A percentile compares a stretch with the other conserved stretches of the same genome.
Conservation (phyloP, 2,888 invertebrate species). For the Alitta virens region DNA sequence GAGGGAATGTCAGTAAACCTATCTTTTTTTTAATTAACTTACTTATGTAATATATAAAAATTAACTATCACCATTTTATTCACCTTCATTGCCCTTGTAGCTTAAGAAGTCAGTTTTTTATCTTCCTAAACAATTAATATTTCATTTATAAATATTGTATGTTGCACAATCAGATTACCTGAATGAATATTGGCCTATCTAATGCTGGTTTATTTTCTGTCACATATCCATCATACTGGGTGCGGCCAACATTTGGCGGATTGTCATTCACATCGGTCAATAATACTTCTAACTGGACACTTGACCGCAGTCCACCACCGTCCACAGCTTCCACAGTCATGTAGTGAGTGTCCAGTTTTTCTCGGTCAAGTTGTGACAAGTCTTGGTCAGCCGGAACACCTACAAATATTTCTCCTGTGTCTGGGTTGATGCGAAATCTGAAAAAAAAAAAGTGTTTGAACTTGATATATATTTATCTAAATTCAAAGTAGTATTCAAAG, state of each 20-base stretch:
- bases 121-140: too few relatives aligned
- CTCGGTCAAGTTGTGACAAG: slow-evolving; percentile 68
- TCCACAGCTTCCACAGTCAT: slow-evolving; percentile 78
- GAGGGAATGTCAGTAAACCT: too few relatives aligned
- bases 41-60: too few relatives aligned
- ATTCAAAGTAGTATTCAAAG: too few relatives aligned
- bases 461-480: too few relatives aligned
- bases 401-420: slow-evolving; percentile 69
- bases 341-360: slow-evolving; percentile 76
- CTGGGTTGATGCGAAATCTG: slow-evolving; percentile 68
- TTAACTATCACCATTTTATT: too few relatives aligned
- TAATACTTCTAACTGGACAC: slow-evolving; percentile 41
- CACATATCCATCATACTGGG: slow-evolving; percentile 58
- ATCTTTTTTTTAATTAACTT: too few relatives aligned
- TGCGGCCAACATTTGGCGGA: slow-evolving; percentile 40
- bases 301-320: slow-evolving; percentile 66
- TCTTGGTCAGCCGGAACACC: slow-evolving; percentile 47
- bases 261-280: slow-evolving; percentile 50
- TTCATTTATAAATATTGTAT: too few relatives aligned
- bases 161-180: too few relatives aligned
- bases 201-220: slow-evolving; percentile 75
- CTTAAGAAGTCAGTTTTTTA: too few relatives aligned
- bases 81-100: too few relatives aligned
- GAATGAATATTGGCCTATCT: slow-evolving; percentile 62
- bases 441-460: too few relatives aligned